Conservation (phyloP, 2,888 invertebrate species). For the Panzeria rudis region DNA sequence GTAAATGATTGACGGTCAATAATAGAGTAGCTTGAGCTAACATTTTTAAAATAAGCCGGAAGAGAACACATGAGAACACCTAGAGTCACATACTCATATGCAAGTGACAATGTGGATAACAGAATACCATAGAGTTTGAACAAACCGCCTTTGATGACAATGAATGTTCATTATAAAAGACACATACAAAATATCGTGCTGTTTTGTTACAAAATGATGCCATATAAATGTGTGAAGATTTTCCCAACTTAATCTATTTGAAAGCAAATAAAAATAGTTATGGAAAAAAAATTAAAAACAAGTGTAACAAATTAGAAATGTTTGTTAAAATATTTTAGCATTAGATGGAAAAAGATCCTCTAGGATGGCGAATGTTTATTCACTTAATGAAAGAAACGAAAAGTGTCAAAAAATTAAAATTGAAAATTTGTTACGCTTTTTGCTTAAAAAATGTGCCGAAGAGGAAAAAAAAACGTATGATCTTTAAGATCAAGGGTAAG, state of each 20-base stretch:
- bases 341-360: neutral
- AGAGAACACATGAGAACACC: slow-evolving; percentile 48
- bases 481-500: slow-evolving; percentile 70
- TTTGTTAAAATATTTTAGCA: slow-evolving; percentile 39
- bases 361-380: neutral
- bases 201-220: slow-evolving; percentile 32
- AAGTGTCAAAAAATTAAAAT: slow-evolving; percentile 78
- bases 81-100: neutral
- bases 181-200: slow-evolving; percentile 52
- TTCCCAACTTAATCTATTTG: neutral
- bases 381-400: slow-evolving; percentile 22
- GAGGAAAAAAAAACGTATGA: slow-evolving; percentile 21
- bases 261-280: neutral
- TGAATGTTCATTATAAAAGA: neutral
- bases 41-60: slow-evolving; percentile 54
- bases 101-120: slow-evolving; percentile 34
- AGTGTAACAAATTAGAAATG: slow-evolving; percentile 69
- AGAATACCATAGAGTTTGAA: neutral
- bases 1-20: slow-evolving; percentile 35
- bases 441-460: slow-evolving; percentile 31
- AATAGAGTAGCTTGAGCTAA: neutral
- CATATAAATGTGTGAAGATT: slow-evolving; percentile 55
- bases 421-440: slow-evolving; percentile 80
- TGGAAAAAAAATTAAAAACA: slow-evolving; percentile 40
- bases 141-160: slow-evolving; percentile 56